Evolutionary conservation across 2,113 vertebrate species (phyloP).

Genomic region (Cacatua alba): DNA sequence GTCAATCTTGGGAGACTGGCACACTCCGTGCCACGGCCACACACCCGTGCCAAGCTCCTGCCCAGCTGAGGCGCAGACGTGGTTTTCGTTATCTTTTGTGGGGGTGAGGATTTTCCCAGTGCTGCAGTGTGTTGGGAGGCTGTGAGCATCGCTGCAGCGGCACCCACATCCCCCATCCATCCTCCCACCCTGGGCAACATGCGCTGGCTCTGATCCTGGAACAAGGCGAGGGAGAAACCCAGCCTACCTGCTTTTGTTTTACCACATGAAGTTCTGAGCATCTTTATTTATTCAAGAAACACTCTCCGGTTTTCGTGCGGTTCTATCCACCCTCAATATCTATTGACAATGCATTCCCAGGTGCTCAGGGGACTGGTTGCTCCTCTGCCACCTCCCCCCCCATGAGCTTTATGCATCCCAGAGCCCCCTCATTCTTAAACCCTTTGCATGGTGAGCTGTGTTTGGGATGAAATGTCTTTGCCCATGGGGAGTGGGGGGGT

Average conservation of each 20-base stretch:
- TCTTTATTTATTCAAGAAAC: neutral
- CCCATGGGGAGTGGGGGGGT: neutral
- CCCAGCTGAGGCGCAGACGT: fast-evolving
- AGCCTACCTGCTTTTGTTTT: neutral
- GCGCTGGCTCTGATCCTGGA: fast-evolving
- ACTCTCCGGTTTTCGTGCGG: neutral
- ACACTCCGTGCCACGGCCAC: fast-evolving
- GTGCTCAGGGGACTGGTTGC: fast-evolving
- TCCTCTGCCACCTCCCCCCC: neutral
- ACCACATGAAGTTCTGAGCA: fast-evolving
- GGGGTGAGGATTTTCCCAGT: neutral
- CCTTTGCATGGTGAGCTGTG: neutral
- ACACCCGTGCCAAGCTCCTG: neutral
- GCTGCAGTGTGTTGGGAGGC: fast-evolving
- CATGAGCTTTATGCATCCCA: neutral
- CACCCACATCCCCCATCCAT: neutral
- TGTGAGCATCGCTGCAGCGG: neutral
- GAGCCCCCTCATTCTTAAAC: neutral
- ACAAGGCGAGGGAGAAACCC: neutral
- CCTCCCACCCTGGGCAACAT: fast-evolving
- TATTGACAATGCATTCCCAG: fast-evolving
- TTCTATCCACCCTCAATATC: neutral
- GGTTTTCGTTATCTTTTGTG: fast-evolving
- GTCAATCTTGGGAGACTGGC: neutral
- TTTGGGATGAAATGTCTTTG: neutral